Conservation (phyloP, 2,888 invertebrate genomes). For the Cordilura impudica region DNA sequence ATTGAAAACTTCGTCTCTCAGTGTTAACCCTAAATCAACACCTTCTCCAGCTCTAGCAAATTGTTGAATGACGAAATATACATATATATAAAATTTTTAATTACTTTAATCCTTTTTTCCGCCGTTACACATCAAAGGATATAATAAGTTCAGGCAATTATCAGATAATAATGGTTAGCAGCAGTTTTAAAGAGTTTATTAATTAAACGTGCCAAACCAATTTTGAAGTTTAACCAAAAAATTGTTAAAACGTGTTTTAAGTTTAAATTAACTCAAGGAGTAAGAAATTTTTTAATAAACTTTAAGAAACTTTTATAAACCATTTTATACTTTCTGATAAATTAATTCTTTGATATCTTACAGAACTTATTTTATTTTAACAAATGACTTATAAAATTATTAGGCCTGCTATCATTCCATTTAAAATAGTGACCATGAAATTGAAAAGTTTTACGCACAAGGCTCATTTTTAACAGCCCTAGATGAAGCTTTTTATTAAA, state of each 20-base stretch:
- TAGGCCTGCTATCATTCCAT: too few relatives aligned
- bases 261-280: too few relatives aligned
- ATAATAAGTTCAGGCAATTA: not conserved
- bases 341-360: too few relatives aligned
- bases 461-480: slow-evolving; percentile 39
- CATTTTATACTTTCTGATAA: too few relatives aligned
- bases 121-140: not conserved
- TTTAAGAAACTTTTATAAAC: too few relatives aligned
- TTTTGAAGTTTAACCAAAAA: too few relatives aligned
- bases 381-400: too few relatives aligned
- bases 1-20: slow-evolving; percentile 24
- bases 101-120: slow-evolving; percentile 46
- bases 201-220: too few relatives aligned
- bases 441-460: slow-evolving; percentile 32
- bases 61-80: not conserved
- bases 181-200: not conserved
- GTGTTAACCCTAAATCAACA: not conserved
- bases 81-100: slow-evolving; percentile 54
- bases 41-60: not conserved
- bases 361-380: too few relatives aligned
- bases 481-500: too few relatives aligned
- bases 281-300: too few relatives aligned
- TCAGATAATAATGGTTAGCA: not conserved
- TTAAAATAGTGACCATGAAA: slow-evolving; percentile 49
- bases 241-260: too few relatives aligned